phyloP scores from a whole-genome alignment of 2,113 vertebrate species.

The Diadophis punctatus region DNA sequence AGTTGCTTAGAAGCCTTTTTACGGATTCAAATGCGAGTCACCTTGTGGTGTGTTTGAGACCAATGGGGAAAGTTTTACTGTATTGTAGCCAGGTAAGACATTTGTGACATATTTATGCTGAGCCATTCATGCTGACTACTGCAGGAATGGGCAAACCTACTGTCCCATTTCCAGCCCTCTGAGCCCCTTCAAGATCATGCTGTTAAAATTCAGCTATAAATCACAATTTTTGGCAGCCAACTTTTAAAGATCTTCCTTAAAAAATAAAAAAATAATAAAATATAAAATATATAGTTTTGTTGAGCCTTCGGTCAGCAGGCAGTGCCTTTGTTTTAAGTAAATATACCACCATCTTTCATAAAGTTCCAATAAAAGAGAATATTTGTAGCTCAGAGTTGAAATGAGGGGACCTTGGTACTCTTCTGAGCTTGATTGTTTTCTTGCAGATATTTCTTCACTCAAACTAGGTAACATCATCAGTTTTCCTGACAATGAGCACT shows the following conservation, averaged over 20 bases:
- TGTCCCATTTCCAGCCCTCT: not conserved
- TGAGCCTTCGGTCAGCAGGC: not conserved
- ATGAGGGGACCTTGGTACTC: not conserved
- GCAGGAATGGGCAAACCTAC: not conserved
- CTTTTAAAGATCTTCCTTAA: not conserved
- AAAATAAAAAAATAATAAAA: not conserved
- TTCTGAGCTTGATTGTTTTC: not conserved
- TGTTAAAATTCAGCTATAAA: not conserved
- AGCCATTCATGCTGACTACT: constrained; percentile 30
- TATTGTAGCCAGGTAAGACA: constrained; percentile 51
- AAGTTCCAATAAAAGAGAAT: not conserved
- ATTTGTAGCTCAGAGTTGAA: not conserved
- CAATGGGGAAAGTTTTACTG: constrained; percentile 60
- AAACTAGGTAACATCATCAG: not conserved
- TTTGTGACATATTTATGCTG: constrained; percentile 43
- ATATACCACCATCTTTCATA: not conserved
- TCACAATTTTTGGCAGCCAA: not conserved
- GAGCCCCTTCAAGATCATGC: not conserved
- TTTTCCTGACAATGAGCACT: not conserved
- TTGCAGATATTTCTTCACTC: not conserved
- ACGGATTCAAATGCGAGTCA: constrained; percentile 57
- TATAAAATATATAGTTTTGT: not conserved
- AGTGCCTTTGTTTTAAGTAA: not conserved
- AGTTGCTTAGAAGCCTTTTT: constrained; percentile 58
- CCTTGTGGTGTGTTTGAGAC: constrained; percentile 41